Evolutionary conservation across 2,888 invertebrate genomes (phyloP), one percentile per base, ranked within the genome.

Genomic region (Alloscopus bannaensis): DNA sequence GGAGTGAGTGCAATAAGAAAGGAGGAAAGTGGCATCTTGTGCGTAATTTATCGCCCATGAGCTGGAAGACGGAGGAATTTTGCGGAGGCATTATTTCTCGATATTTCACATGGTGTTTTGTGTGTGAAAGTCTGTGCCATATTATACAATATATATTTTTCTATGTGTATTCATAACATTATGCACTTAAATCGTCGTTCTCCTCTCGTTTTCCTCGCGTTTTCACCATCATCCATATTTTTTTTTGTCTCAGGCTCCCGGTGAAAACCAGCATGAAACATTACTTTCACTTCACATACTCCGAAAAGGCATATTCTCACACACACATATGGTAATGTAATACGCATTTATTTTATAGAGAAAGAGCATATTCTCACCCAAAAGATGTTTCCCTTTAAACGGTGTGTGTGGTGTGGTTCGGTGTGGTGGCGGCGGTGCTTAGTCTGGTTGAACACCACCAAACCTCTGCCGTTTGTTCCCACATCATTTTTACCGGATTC

Each of bases 81-180:
- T 83, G 84, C 83, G 84, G 84, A 84, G 76, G 83, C 80, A 84
- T 84, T 84, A 84, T 84, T 84, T 81, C 75, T 75, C 81, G 81
- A 84, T 84, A 84, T 84, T 84, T 84, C 84, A 84, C 81, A 80
- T 80, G 81, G 81, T 1, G 52, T 6, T 52, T 52, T 29, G 11
- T 26, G 57, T 29, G 11, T 1, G 40, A 24, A 42, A 16, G 8
- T 24, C n/a, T 60, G 16, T 29, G 36, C 13, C n/a, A 26, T n/a
- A 18, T 31, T n/a, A 16, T 20, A 18, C 13, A n/a, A 31, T 36
- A 60, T 20, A 11, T 36, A 16, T 57, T 36, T 59, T n/a, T 36
- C 16, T 22, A 8, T 28, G 18, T 57, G 26, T 11, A 47, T 11
- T 57, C 18, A 57, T 2, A 52, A n/a, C n/a, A n/a, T n/a, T n/a